Evolutionary conservation across 2,113 vertebrate genomes (phyloP).

Genomic region (Cochlearius cochlearius): DNA sequence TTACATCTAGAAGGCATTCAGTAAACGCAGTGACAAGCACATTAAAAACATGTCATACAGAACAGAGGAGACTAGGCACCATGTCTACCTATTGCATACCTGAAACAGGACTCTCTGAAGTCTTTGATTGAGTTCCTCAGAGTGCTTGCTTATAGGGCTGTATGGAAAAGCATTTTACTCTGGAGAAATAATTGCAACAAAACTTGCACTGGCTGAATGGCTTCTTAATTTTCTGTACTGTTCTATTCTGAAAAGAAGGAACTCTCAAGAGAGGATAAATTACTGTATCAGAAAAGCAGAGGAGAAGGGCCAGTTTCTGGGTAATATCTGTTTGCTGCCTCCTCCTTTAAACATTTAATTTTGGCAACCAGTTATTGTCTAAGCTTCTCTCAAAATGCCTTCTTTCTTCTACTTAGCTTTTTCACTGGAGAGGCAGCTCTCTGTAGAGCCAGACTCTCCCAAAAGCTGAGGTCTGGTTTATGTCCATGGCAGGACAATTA

Average conservation of each 20-base stretch:
- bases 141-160: neutral
- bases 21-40: neutral
- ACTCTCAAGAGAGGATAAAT: neutral
- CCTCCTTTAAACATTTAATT: neutral
- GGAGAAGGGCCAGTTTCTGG: neutral
- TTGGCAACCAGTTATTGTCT: neutral
- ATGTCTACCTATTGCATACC: neutral
- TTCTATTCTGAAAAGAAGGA: neutral
- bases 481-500: neutral
- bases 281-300: neutral
- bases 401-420: neutral
- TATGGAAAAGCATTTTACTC: neutral
- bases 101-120: neutral
- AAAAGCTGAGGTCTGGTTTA: neutral
- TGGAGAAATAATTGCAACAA: neutral
- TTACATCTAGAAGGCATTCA: neutral
- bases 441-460: neutral
- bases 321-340: neutral
- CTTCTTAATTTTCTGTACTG: neutral
- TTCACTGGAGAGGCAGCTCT: no score
- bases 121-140: neutral
- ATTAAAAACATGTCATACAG: neutral
- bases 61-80: neutral
- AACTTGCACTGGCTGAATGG: neutral
- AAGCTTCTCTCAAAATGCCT: neutral